Base-by-base conservation (phyloP, 2,797 vertebrate species). In the Fringilla coelebs region DNA sequence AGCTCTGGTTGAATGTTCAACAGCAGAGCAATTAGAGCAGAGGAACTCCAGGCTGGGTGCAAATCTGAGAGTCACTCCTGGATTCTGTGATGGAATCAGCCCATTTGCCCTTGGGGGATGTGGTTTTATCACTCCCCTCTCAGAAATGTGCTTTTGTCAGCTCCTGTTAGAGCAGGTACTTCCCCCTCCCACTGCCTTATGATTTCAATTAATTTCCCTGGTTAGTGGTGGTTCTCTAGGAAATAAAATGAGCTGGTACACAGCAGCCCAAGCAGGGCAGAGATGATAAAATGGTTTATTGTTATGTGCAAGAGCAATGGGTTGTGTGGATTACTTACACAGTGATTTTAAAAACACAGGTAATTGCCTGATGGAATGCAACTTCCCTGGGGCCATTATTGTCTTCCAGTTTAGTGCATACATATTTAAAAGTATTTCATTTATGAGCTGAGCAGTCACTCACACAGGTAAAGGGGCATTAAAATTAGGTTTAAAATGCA, bases 171-270 rank as follows among this genome's bases (percentile, higher is more conserved):
- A 80, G 85, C 72, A 66, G 51, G 61, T 83, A 34, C 85, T 71
- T 77, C 62, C 38, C 88, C 45, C 3, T 93, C 86, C 68, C 5
- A 1, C 65, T 66, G 26, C 63, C 66, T 85, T 65, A 18, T 54
- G 71, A 85, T 92, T 86, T 84, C 87, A 91, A 32, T 91, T 97
- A 80, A 95, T 94, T 96, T 80, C 76, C 84, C 75, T 60, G 88
- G 28, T 94, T 88, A 36, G 78, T 43, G 51, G 36, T 67, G 62
- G 75, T 75, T 91, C 84, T 87, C 66, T 40, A 54, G 9, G 29
- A 93, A 75, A 54, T 58, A 48, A 96, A 92, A 78, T 17, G 85
- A 93, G 89, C 75, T 55, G 81, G 58, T 58, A 36, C 79, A n/a
- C 93, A 58, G 49, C 78, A 88, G 82, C 88, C 88, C 49, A 6